Evolutionary conservation across 92 coral and sea anemone species (phyloP).

Genomic region (Epizoanthus ramosus): DNA sequence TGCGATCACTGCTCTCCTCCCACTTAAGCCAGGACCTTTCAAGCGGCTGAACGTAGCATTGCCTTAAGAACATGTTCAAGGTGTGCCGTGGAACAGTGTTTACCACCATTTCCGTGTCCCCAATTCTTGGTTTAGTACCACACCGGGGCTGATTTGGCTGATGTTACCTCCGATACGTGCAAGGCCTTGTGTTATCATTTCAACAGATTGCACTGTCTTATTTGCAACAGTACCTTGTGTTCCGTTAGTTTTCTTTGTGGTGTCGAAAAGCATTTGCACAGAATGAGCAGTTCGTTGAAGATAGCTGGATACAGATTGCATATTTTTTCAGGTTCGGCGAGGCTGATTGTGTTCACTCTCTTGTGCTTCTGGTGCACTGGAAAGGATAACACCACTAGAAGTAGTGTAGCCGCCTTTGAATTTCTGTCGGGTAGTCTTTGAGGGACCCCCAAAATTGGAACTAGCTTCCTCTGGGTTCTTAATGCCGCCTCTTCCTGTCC

Average conservation of each 20-base stretch:
- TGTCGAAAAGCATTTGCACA: conserved; percentile 28
- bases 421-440: no score
- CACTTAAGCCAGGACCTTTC: conserved; percentile 54
- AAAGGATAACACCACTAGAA: no score
- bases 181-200: conserved; percentile 39
- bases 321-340: conserved; percentile 45
- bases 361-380: conserved; percentile 52
- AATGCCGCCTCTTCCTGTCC: no score
- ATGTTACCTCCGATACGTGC: conserved; percentile 28
- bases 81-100: neutral
- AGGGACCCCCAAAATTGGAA: no score
- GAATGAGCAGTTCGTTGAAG: conserved; percentile 52
- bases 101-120: no score
- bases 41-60: conserved; percentile 43
- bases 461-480: no score
- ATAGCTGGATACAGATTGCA: conserved; percentile 42
- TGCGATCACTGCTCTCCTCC: conserved; percentile 53
- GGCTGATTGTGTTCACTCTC: conserved; percentile 42
- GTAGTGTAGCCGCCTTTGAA: no score
- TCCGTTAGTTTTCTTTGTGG: conserved; percentile 39
- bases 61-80: conserved; percentile 42
- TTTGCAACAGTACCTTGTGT: conserved; percentile 40
- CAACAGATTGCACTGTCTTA: conserved; percentile 40
- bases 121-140: conserved; percentile 32
- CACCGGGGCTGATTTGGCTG: conserved; percentile 25